Evolutionary conservation across 2,888 invertebrate genomes (phyloP).

Genomic region (Salpingus planirostris): DNA sequence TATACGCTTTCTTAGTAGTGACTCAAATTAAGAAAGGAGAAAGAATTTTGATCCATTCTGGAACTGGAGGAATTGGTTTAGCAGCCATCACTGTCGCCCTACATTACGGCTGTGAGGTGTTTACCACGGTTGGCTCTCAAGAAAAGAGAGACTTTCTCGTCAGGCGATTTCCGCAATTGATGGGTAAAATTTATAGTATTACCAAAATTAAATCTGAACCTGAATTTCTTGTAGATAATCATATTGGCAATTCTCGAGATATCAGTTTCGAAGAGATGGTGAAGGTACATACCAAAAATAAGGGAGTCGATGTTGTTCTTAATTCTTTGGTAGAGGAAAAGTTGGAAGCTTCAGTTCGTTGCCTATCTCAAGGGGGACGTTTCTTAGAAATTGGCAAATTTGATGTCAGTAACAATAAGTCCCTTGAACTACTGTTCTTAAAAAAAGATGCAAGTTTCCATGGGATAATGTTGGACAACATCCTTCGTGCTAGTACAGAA

Average conservation of each 20-base stretch:
- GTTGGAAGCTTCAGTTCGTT: slow-evolving; percentile 58
- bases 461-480: slow-evolving; percentile 62
- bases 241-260: slow-evolving; percentile 66
- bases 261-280: slow-evolving; percentile 82
- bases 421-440: slow-evolving; percentile 54
- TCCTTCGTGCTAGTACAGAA: not conserved
- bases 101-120: slow-evolving; percentile 55
- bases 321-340: slow-evolving; percentile 86
- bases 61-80: slow-evolving; percentile 62
- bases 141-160: slow-evolving; percentile 57
- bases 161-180: slow-evolving; percentile 42
- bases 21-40: slow-evolving; percentile 41
- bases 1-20: slow-evolving; percentile 45
- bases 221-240: too few species aligned
- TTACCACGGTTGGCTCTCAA: slow-evolving; percentile 60
- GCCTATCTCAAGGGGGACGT: slow-evolving; percentile 49
- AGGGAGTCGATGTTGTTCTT: slow-evolving; percentile 54
- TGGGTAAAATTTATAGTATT: too few species aligned
- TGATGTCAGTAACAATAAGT: slow-evolving; percentile 59
- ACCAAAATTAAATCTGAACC: too few species aligned
- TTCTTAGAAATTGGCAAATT: slow-evolving; percentile 81
- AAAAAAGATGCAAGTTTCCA: slow-evolving; percentile 66
- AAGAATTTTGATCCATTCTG: slow-evolving; percentile 41
- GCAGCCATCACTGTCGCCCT: slow-evolving; percentile 69
- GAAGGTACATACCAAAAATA: slow-evolving; percentile 67